Evolutionary conservation across 2,888 invertebrate genomes (phyloP).

Genomic region (Nemurella pictetii): DNA sequence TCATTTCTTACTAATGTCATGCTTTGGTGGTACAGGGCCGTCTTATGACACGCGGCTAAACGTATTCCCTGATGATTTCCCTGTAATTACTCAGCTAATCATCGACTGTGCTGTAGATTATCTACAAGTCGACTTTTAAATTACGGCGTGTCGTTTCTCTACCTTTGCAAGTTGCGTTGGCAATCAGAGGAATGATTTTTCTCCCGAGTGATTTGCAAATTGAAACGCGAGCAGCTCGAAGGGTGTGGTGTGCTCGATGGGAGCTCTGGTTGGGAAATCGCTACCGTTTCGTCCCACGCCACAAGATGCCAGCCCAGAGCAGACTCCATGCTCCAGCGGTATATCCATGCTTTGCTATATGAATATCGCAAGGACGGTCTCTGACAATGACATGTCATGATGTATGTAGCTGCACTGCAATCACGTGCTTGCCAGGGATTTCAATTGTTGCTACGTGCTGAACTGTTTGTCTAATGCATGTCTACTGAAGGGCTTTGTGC

Average conservation of each 20-base stretch:
- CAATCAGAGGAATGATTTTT: background rate
- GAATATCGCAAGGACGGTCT: background rate
- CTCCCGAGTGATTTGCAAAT: background rate
- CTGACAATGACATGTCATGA: background rate
- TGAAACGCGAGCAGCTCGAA: background rate
- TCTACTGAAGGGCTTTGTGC: no score
- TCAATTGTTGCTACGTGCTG: no score
- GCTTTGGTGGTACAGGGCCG: background rate
- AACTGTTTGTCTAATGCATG: no score
- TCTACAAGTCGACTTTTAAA: background rate
- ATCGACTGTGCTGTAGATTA: background rate
- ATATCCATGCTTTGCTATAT: no score
- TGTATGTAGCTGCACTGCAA: no score
- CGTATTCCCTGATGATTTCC: background rate
- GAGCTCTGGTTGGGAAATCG: constrained; percentile 10
- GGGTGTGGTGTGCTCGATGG: background rate
- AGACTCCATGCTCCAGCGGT: no score
- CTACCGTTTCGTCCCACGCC: background rate
- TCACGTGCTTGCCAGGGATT: no score
- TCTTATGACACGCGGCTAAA: background rate
- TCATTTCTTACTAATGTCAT: background rate
- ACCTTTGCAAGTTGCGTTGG: background rate
- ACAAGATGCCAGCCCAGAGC: background rate
- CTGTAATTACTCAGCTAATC: background rate
- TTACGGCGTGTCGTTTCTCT: background rate